A percentile compares a stretch with the other conserved stretches of the same genome.
phyloP scores from a whole-genome alignment of 2,797 vertebrate species.

The Propithecus deckenii region DNA sequence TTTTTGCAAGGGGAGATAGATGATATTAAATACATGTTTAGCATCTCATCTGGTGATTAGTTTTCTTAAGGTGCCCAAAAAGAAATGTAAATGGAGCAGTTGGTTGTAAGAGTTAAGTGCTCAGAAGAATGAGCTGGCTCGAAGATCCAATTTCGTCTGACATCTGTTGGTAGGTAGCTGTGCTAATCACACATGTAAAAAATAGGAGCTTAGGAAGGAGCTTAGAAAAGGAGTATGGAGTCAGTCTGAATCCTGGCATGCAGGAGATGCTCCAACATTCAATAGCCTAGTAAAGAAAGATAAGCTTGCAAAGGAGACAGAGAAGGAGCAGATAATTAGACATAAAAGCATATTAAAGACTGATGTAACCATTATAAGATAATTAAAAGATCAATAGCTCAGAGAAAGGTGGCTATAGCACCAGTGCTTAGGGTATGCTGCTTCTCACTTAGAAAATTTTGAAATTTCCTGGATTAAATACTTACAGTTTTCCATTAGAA shows the following conservation, averaged over 20 bases:
- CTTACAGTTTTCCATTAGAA: conserved; percentile 31
- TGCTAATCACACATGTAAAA: neutral
- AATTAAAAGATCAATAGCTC: neutral
- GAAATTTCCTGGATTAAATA: neutral
- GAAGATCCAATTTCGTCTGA: neutral
- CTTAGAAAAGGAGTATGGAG: neutral
- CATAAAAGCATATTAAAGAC: neutral
- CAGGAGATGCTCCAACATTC: neutral
- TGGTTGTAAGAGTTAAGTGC: neutral
- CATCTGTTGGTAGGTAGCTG: neutral
- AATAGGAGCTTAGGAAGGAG: neutral
- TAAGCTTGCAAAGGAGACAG: neutral
- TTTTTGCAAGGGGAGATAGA: neutral
- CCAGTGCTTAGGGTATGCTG: neutral
- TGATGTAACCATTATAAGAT: neutral
- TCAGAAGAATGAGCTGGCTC: neutral
- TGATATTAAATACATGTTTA: neutral
- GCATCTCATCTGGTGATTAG: neutral
- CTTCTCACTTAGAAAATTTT: neutral
- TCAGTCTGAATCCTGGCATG: neutral
- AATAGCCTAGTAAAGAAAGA: neutral
- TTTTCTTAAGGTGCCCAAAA: neutral
- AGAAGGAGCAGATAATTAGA: neutral
- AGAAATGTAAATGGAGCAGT: conserved; percentile 28
- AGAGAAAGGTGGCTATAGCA: neutral